Percentiles rank a stretch among this genome's conserved stretches.
phyloP scores from a whole-genome alignment of 2,113 vertebrate genomes.

The Salvator merianae region DNA sequence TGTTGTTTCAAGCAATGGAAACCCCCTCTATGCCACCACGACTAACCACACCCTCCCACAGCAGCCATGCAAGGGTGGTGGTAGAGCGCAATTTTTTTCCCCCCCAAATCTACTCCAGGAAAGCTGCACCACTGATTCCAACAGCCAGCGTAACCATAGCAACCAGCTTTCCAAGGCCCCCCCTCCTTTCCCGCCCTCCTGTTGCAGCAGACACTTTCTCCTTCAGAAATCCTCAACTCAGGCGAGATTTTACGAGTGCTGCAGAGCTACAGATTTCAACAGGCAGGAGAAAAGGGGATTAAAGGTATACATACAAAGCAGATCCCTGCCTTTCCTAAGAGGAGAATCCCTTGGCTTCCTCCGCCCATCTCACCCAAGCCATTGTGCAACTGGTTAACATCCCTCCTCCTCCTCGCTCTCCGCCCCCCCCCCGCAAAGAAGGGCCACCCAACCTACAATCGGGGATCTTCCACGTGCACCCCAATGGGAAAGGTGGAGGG shows the following conservation, averaged over 20 bases:
- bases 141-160: conserved; percentile 62
- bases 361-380: not conserved
- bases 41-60: accelerated
- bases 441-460: not conserved
- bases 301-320: not conserved
- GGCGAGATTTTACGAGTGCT: not conserved
- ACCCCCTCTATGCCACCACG: not conserved
- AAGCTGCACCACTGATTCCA: conserved; percentile 37
- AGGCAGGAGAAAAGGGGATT: not conserved
- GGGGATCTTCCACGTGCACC: not conserved
- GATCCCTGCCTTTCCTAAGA: not conserved
- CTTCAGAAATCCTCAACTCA: conserved; percentile 5
- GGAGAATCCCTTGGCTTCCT: not conserved
- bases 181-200: not conserved
- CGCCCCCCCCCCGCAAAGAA: too few species aligned
- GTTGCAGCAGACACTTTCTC: conserved; percentile 45
- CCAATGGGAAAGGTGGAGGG: not conserved
- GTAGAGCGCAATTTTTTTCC: too few species aligned
- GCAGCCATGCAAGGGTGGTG: not conserved
- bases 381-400: not conserved
- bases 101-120: not conserved
- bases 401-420: too few species aligned
- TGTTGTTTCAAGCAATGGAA: too few species aligned
- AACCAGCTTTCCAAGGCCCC: conserved; percentile 47
- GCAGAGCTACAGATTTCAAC: not conserved